Conservation (phyloP, 2,888 invertebrate species). For the Drosophila sordidula region DNA sequence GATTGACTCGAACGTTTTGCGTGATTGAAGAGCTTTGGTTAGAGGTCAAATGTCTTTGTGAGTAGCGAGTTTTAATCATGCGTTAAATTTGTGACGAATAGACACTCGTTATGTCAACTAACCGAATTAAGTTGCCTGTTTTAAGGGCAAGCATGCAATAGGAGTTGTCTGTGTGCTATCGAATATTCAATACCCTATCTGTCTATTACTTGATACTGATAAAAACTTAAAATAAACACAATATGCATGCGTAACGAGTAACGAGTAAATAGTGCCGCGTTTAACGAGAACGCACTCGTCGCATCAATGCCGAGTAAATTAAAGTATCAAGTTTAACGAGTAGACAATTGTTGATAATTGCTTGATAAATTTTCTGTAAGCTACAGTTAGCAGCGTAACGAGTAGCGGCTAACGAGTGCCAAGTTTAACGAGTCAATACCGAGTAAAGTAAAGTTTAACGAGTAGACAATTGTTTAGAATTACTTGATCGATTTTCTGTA, state of each 20-base stretch:
- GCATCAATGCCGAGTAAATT: neutral
- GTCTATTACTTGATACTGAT: too few relatives aligned
- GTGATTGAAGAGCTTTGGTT: slow-evolving; percentile 4
- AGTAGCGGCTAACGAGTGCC: neutral
- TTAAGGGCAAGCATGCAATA: neutral
- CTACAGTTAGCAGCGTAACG: neutral
- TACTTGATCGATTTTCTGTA: neutral
- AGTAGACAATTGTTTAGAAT: neutral
- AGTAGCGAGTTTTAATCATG: slow-evolving; percentile 2
- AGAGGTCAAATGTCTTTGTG: slow-evolving; percentile 10
- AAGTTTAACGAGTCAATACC: neutral
- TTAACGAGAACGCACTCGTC: too few relatives aligned
- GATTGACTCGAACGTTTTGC: slow-evolving; percentile 1
- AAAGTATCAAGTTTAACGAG: neutral
- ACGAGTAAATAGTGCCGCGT: neutral
- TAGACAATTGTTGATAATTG: neutral
- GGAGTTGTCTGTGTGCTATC: neutral
- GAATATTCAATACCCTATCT: neutral
- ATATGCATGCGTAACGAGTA: too few relatives aligned
- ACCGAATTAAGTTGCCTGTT: neutral
- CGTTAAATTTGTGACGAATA: too few relatives aligned
- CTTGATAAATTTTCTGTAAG: too few relatives aligned
- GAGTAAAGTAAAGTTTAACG: neutral
- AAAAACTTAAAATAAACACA: too few relatives aligned
- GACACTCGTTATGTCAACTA: neutral